Base-by-base conservation (phyloP, 2,113 vertebrate genomes). In the Tinamus guttatus region DNA sequence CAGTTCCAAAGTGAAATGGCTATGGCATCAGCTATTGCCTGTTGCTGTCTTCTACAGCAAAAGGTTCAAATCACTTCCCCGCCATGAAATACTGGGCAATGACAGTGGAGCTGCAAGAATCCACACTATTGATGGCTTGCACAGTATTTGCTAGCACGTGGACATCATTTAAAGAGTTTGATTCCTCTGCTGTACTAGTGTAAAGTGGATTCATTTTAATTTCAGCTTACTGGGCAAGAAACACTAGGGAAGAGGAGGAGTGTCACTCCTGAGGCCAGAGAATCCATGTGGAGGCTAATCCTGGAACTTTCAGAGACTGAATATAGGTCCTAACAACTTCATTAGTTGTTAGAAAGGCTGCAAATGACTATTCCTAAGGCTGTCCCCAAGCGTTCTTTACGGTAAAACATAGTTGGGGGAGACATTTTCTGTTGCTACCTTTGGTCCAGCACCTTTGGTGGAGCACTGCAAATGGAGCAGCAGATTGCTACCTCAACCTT, bases 161-260 rank as follows among this genome's bases (percentile, higher is more conserved):
- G 62, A 25, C 58, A 41, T 52, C 19, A 84, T 40, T 82, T 75
- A 59, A 64, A n/a, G 41, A 78, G 25, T 47, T 92, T 76, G 6
- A 24, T 69, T 84, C 30, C 32, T 87, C 3, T 67, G 4, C 52
- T 8, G 71, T 45, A 65, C 15, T 40, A 73, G 6, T 21, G 21
- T 40, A 79, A 71, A 65, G 49, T 71, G 65, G 11, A 76, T 81
- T 79, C 15, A 84, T 71, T 93, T 80, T 62, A 52, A 94, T 94
- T 90, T 94, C 84, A 87, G 52, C 40, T 94, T 76, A 64, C 62
- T 91, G 80, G 32, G 58, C 32, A 92, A 90, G 69, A 78, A 80
- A 40, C 41, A 78, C 17, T 62, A 49, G 47, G 20, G 16, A 91
- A 85, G 34, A 85, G 20, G 7, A 73, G 24, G 24, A 54, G 25